Percentiles rank a stretch among this genome's conserved stretches.
These are phyloP conservation scores for Centropyge bicolor DNA, from an alignment of 2,797 vertebrate species.

Conservation along the genomic window DNA sequence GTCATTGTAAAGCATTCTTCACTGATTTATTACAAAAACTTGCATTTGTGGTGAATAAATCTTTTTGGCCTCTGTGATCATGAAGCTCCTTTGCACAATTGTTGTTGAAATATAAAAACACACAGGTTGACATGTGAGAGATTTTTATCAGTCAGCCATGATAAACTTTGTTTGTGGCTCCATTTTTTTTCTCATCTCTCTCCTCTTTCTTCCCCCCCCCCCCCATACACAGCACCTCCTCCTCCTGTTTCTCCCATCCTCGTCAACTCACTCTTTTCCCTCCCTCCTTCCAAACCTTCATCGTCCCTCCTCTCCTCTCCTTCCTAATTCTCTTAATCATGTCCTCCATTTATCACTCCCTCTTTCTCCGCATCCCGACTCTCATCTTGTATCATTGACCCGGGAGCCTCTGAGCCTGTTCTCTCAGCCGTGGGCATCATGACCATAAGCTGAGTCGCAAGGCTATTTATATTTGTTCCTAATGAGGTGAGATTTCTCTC, in stretches of 20 bases:
- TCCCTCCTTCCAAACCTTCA: constrained; percentile 31
- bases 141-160: constrained; percentile 30
- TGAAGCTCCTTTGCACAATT: neutral
- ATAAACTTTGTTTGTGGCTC: constrained; percentile 51
- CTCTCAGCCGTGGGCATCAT: constrained; percentile 74
- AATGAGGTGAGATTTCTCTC: constrained; percentile 84
- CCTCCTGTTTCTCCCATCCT: constrained; percentile 32
- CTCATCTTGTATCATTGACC: constrained; percentile 67
- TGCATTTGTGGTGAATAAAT: neutral
- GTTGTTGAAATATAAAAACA: constrained; percentile 34
- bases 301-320: constrained; percentile 8
- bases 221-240: constrained; percentile 24
- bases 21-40: neutral
- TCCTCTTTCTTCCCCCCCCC: constrained; percentile 22
- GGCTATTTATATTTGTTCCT: constrained; percentile 87
- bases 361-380: constrained; percentile 40
- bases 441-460: constrained; percentile 77
- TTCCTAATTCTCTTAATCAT: constrained; percentile 55
- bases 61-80: neutral
- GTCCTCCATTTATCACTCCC: constrained; percentile 47
- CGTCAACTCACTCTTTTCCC: constrained; percentile 40
- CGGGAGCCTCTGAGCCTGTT: constrained; percentile 68
- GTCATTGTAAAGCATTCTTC: neutral
- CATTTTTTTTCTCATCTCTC: constrained; percentile 36
- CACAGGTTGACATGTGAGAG: constrained; percentile 49